Conservation (phyloP, 2,113 vertebrate genomes). For the Carlito syrichta region DNA sequence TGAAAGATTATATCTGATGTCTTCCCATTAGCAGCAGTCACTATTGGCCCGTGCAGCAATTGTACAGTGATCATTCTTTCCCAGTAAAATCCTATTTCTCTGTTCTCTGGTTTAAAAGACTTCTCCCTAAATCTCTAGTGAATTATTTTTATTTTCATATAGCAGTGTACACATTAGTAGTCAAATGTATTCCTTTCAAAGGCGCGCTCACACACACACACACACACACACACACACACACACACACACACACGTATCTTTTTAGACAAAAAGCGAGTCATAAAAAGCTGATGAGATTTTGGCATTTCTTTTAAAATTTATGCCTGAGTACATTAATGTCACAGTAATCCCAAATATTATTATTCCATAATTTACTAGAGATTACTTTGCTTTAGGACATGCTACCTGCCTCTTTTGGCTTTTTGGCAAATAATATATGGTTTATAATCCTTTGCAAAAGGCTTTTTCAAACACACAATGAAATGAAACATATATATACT, state of each 20-base stretch:
- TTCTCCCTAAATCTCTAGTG: neutral
- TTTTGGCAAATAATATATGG: conserved; percentile 19
- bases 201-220: neutral
- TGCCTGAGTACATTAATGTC: neutral
- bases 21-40: neutral
- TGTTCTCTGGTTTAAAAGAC: neutral
- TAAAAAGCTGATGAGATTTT: neutral
- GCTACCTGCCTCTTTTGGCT: conserved; percentile 12
- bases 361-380: conserved; percentile 35
- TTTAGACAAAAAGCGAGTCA: neutral
- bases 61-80: neutral
- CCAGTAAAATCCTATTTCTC: neutral
- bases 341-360: neutral
- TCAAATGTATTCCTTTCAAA: conserved; percentile 10
- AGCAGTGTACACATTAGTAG: neutral
- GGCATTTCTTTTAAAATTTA: conserved; percentile 25
- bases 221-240: neutral
- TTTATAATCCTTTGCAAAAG: conserved; percentile 20
- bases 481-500: neutral
- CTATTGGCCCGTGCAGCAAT: neutral
- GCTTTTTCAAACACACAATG: neutral
- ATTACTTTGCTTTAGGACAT: conserved; percentile 23
- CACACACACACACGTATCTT: neutral
- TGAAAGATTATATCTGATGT: neutral
- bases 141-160: conserved; percentile 12